Base-by-base conservation (phyloP, 2,888 invertebrate species). In the Amorpha juglandis region DNA sequence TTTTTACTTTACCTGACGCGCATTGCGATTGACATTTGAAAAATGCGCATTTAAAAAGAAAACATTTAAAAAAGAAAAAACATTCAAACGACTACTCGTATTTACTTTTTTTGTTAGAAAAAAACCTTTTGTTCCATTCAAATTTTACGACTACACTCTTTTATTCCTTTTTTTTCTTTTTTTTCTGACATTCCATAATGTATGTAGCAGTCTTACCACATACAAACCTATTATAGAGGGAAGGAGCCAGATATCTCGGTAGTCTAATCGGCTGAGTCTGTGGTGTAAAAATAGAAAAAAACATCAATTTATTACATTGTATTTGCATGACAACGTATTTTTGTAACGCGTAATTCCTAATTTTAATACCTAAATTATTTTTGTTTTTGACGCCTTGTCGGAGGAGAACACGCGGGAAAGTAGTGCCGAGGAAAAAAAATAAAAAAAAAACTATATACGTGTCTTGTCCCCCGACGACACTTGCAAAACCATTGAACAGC, bases 201-300 rank as follows among this genome's bases (percentile, higher is more conserved):
- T 66, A 66, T 66, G 68, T 55, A 55, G 55, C 52, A 65, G 69
- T 91, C 92, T 92, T 92, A 93, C 92, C 92, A 93, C 92, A 93
- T 93, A 93, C 92, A 92, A 92, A 93, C 92, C 92, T 92, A 92
- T 89, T 70, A 76, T 74, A 68, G 69, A 76, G 73, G 64, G 76
- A 66, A 64, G 64, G 48, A 64, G 64, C 55, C 64, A 55, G 58
- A 33, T 69, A 75, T 70, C 77, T 80, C 76, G 80, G 83, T 78
- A 79, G 86, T 86, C 87, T 83, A 84, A 79, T 86, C 87, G 89
- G 91, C 92, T 80, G 85, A 82, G 84, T 90, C 90, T 90, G 88
- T 86, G 83, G 84, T 84, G 81, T 81, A 78, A 85, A 86, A 50
- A 90, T 83, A 88, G 85, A 88, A 89, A 91, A 88, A 92, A 88